Evolutionary conservation across 1,140 invertebrate species (phyloP).

Genomic region (Drosophila novamexicana): DNA sequence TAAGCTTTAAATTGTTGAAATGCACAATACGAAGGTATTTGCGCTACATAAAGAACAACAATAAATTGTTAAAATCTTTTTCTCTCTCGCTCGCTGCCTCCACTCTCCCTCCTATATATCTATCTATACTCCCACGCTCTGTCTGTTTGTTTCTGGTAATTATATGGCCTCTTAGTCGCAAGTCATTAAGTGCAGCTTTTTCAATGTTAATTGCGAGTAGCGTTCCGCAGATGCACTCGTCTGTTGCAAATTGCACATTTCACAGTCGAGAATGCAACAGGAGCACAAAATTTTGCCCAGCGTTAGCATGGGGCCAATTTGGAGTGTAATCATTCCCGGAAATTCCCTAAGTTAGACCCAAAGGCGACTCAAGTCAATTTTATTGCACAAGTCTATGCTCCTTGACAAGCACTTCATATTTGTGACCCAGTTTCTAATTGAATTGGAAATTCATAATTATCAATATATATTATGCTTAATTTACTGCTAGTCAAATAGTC

Average conservation of each 20-base stretch:
- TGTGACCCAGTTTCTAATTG: background rate
- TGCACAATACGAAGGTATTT: slow-evolving; percentile 23
- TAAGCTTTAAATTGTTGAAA: slow-evolving; percentile 36
- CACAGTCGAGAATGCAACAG: too few species aligned
- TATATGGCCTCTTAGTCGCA: slow-evolving; percentile 27
- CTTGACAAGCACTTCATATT: background rate
- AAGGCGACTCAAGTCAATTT: background rate
- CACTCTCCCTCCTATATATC: too few species aligned
- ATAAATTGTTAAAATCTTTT: slow-evolving; percentile 29
- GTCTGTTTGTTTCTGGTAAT: slow-evolving; percentile 16
- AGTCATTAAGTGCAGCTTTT: slow-evolving; percentile 49
- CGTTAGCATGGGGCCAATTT: slow-evolving; percentile 10
- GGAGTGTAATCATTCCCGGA: slow-evolving; percentile 22
- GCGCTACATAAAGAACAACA: slow-evolving; percentile 19
- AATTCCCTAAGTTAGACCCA: background rate
- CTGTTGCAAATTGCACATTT: slow-evolving; percentile 6
- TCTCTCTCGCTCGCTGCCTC: background rate
- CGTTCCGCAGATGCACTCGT: slow-evolving; percentile 18
- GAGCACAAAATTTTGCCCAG: slow-evolving; percentile 23
- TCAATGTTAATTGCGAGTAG: slow-evolving; percentile 60
- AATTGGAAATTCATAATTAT: background rate
- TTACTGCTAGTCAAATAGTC: background rate
- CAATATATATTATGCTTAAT: too few species aligned
- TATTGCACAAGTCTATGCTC: background rate
- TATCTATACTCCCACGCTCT: background rate